These are phyloP conservation scores for Cepaea hortensis DNA, from an alignment of 2,888 invertebrate species.

Conservation along the genomic window DNA sequence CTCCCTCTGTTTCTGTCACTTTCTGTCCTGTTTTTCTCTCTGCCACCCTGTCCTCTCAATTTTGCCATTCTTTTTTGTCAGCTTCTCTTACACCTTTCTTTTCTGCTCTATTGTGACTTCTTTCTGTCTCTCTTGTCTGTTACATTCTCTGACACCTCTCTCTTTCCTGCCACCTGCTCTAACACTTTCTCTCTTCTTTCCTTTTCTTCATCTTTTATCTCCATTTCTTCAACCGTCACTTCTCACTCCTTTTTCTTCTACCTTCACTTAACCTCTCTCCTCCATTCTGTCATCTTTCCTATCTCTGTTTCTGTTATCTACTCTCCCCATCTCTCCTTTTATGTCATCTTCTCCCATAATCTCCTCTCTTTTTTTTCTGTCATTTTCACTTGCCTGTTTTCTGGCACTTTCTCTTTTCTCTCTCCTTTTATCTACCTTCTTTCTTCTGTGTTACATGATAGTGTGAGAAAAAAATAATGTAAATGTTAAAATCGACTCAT, in stretches of 20 bases:
- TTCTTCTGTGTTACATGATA: too few species aligned
- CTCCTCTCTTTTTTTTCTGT: too few species aligned
- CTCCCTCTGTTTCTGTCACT: background rate
- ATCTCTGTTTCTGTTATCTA: background rate
- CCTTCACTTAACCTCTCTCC: background rate
- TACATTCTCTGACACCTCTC: background rate
- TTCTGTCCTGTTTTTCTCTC: background rate
- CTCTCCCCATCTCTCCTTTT: background rate
- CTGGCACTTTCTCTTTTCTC: too few species aligned
- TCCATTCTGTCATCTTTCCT: background rate
- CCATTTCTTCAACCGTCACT: background rate
- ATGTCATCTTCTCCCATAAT: too few species aligned
- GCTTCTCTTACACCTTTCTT: background rate
- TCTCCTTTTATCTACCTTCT: too few species aligned
- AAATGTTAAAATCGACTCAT: too few species aligned
- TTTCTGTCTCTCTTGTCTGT: background rate
- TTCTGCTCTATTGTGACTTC: background rate
- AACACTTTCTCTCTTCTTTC: background rate
- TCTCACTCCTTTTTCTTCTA: background rate
- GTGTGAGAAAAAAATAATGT: too few species aligned
- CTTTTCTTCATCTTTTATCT: background rate
- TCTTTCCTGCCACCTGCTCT: background rate
- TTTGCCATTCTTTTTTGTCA: background rate
- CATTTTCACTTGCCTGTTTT: too few species aligned
- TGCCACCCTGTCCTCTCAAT: background rate